Evolutionary conservation across 53 echinoderm and acorn worm species (phyloP).

Genomic region (Paracentrotus lividus): DNA sequence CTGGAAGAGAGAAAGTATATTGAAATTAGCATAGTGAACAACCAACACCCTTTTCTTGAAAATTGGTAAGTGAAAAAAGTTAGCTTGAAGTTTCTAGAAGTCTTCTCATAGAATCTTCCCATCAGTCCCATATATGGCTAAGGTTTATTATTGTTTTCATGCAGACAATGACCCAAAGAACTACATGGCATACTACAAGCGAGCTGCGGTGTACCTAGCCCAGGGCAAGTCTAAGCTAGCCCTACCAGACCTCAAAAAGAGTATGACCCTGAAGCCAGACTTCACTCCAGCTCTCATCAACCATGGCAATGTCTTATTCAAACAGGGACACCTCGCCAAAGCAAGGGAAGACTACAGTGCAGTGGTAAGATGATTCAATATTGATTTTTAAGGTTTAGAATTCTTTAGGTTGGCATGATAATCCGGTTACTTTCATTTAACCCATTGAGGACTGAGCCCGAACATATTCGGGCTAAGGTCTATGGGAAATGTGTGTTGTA

Average conservation of each 20-base stretch:
- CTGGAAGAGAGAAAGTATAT: too few species aligned
- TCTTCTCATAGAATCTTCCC: too few species aligned
- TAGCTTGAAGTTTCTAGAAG: too few species aligned
- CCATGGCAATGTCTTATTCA: slow-evolving; percentile 87
- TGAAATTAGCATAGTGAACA: too few species aligned
- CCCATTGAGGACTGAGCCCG: too few species aligned
- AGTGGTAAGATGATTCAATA: slow-evolving; percentile 74
- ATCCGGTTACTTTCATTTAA: too few species aligned
- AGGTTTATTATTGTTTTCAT: not conserved
- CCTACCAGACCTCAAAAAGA: slow-evolving; percentile 89
- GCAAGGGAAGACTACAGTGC: slow-evolving; percentile 79
- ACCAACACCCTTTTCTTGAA: too few species aligned
- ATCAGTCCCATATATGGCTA: too few species aligned
- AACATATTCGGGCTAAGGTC: too few species aligned
- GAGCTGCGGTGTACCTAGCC: slow-evolving; percentile 94
- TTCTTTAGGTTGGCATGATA: too few species aligned
- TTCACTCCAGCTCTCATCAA: slow-evolving; percentile 91
- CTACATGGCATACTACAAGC: slow-evolving; percentile 95
- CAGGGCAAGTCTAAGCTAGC: slow-evolving; percentile 92
- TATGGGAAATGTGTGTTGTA: too few species aligned
- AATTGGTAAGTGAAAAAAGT: too few species aligned
- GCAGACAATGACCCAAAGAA: slow-evolving; percentile 86
- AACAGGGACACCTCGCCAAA: slow-evolving; percentile 81
- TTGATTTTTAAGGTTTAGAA: not conserved
- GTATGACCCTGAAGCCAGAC: slow-evolving; percentile 89